These are phyloP conservation scores for Ochropleura plecta DNA, from an alignment of 2,888 invertebrate genomes.

Conservation along the genomic window DNA sequence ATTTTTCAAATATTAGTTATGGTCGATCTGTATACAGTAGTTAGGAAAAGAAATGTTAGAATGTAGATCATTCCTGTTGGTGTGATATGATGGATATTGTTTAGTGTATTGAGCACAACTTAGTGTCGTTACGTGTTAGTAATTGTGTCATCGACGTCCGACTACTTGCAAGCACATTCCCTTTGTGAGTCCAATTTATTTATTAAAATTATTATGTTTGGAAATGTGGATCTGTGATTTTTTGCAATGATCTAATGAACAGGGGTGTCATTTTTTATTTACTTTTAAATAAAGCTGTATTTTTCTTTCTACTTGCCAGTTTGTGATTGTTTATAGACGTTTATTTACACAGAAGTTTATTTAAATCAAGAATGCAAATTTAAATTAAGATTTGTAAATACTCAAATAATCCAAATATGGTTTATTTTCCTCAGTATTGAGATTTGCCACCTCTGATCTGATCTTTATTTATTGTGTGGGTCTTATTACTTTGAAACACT, in stretches of 20 bases:
- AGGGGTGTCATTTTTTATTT: slow-evolving; percentile 48
- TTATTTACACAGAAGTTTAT: not conserved
- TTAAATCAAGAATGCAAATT: slow-evolving; percentile 1
- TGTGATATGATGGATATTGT: slow-evolving; percentile 52
- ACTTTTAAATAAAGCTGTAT: not conserved
- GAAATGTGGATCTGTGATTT: slow-evolving; percentile 60
- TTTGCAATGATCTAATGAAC: slow-evolving; percentile 52
- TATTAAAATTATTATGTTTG: slow-evolving; percentile 38
- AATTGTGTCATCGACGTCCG: slow-evolving; percentile 47
- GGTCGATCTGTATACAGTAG: slow-evolving; percentile 80
- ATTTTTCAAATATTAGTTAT: slow-evolving; percentile 83
- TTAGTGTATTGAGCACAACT: slow-evolving; percentile 61
- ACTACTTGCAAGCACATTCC: slow-evolving; percentile 56
- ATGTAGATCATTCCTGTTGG: slow-evolving; percentile 58
- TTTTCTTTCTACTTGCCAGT: slow-evolving; percentile 39
- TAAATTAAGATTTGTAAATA: not conserved
- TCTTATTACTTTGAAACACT: slow-evolving; percentile 51
- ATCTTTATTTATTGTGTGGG: slow-evolving; percentile 46
- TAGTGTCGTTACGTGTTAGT: slow-evolving; percentile 65
- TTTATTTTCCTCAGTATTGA: not conserved
- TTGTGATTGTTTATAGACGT: slow-evolving; percentile 10
- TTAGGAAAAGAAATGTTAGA: slow-evolving; percentile 78
- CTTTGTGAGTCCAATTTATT: slow-evolving; percentile 46
- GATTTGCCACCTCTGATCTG: slow-evolving; percentile 43
- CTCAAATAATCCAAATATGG: not conserved